A percentile compares a stretch with the other conserved stretches of the same genome.
Conservation (phyloP, 1,140 invertebrate genomes). For the Muscidifurax raptorellus region DNA sequence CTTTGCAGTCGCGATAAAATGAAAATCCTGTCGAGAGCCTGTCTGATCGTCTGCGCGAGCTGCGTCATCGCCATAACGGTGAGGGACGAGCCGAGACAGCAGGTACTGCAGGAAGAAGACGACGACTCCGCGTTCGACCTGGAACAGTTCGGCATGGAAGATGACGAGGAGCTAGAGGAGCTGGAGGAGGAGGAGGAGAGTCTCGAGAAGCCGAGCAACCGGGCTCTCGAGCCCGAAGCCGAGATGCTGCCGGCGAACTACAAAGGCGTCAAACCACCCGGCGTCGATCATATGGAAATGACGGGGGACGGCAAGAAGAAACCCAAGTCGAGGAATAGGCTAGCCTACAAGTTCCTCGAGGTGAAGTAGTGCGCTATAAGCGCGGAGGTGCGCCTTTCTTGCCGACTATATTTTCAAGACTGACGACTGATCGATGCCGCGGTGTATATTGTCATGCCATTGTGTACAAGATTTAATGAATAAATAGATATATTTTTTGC, state of each 20-base stretch:
- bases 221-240: conserved; percentile 64
- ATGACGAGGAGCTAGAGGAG: conserved; percentile 16
- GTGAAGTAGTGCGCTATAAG: background rate
- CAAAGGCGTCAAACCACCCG: conserved; percentile 60
- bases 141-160: conserved; percentile 25
- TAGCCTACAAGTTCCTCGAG: background rate
- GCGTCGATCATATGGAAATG: conserved; percentile 51
- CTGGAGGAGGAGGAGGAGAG: background rate
- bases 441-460: background rate
- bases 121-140: conserved; percentile 24
- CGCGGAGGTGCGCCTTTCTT: background rate
- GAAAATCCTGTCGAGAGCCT: conserved; percentile 3
- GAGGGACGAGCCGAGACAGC: background rate
- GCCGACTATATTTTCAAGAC: background rate
- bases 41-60: conserved; percentile 21
- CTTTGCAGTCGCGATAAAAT: background rate
- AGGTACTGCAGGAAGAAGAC: background rate
- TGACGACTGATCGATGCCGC: background rate
- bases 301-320: background rate
- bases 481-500: too few relatives aligned
- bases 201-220: background rate
- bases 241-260: conserved; percentile 70
- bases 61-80: conserved; percentile 8
- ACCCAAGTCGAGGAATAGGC: background rate
- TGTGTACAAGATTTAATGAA: background rate